Evolutionary conservation across 1,140 invertebrate species (phyloP), one percentile per base, ranked within the genome.

Genomic region (Drosophila asahinai): DNA sequence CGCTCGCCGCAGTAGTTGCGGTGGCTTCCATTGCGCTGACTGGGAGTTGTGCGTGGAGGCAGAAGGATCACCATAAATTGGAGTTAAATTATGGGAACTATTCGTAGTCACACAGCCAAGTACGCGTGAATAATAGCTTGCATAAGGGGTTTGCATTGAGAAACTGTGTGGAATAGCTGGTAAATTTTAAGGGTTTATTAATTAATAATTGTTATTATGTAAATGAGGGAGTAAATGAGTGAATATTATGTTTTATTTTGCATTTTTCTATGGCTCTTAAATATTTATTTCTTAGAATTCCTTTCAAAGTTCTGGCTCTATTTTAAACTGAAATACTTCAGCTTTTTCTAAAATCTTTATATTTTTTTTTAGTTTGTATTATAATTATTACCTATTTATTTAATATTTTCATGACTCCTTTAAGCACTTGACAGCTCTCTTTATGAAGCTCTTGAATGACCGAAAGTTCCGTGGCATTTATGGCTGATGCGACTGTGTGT

Each of bases 381-480:
- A 1, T 30, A 30, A 30, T 30, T 30, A 1, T 6, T 30, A 30
- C 27, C 6, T 30, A 30, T 30, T 30, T 1, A 9, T 2, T 36
- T 36, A 36, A 11, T 11, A 14, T 38, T 36, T 12, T 1, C 12
- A 0, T 4, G 5, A 5, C 1, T 14, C 12, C 1, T 38, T 38
- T 1, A 38, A 38, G 36, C 36, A 14, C 5, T 38, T 38, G 2
- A 36, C 3, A 11, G 11, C 54, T 11, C 17, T 51, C 38, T 36
- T 15, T 51, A 11, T 14, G 17, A 12, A 17, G 8, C 19, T 4
- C 11, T 38, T 19, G 15, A 38, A 17, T 64, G 59, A 38, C 30
- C 58, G 12, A 33, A 33, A 63, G 57, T 62, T 42, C 11, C 63
- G 65, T 36, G 65, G 40, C 63, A 45, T 63, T 63, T 36, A 30